Evolutionary conservation across 2,888 invertebrate genomes (phyloP), one percentile per base, ranked within the genome.

Genomic region (Amblyjoppa fuscipennis): DNA sequence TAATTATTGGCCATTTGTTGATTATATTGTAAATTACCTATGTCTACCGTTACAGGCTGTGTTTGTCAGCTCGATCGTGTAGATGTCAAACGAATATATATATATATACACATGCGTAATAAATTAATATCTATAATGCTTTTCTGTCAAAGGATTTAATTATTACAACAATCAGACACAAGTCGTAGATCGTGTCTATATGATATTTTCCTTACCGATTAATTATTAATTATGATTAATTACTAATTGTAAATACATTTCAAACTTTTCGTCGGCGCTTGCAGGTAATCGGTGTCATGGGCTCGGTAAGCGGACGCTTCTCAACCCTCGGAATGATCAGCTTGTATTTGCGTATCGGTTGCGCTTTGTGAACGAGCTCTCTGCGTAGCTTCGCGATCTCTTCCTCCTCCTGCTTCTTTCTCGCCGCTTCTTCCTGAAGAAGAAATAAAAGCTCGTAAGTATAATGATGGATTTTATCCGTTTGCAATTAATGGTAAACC

Each of bases 231-330:
- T 49, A 3, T 16, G 2, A 31, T 25, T 51, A 7, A 51, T 70
- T 53, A 41, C 13, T 11, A 3, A 59, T 41, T 13, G 0, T 16
- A 31, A 71, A 66, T 51, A 16, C 3, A 34, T 51, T 81, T 81
- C 11, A 84, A 34, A 20, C 25, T n/a, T 85, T 76, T 79, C 90
- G 88, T 64, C 85, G 90, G 4, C 91, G 88, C 84, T 91, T 91
- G 6, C 83, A 51, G n/a, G 76, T n/a, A 3, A 70, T 6, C 3
- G 89, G 90, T 20, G 83, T 81, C 6, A 71, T 59, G 0, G 90
- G 87, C 6, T 91, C 89, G 1, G 87, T 73, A 2, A 89, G 73
- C 0, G 89, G 88, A 41, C 91, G 89, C 82, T 91, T 91, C 2
- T 82, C 31, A 4, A 87, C 49, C 41, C 11, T 34, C 5, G 88